These are phyloP conservation scores for Crocuta crocuta DNA, from an alignment of 2,113 vertebrate genomes.

Conservation along the genomic window DNA sequence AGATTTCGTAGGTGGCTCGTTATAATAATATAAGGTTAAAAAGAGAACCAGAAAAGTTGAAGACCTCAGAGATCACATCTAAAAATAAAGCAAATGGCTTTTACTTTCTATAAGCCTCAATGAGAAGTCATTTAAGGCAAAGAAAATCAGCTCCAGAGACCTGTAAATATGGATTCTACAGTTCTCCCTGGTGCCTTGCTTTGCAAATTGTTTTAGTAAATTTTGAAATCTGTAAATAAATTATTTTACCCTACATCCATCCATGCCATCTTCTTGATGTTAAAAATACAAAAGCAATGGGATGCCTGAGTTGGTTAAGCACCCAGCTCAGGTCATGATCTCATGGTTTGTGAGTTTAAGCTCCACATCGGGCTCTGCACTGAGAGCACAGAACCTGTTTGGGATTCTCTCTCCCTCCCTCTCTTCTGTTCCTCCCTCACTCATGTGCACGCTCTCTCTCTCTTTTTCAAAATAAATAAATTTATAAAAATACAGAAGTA, in stretches of 20 bases:
- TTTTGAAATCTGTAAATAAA: slow-evolving; percentile 43
- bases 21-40: slow-evolving; percentile 75
- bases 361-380: no score
- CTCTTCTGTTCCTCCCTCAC: no score
- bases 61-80: slow-evolving; percentile 69
- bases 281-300: not conserved
- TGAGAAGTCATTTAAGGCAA: slow-evolving; percentile 76
- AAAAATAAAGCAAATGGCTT: slow-evolving; percentile 76
- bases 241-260: slow-evolving; percentile 11
- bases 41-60: slow-evolving; percentile 71
- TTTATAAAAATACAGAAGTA: not conserved
- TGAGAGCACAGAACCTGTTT: no score
- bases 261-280: not conserved
- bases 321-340: no score
- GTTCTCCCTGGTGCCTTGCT: not conserved
- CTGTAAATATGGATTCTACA: slow-evolving; percentile 34
- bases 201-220: slow-evolving; percentile 38
- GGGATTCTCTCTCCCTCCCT: no score
- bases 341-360: no score
- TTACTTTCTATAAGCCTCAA: slow-evolving; percentile 59
- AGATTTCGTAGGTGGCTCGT: slow-evolving; percentile 74
- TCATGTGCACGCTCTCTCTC: no score
- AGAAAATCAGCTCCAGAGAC: slow-evolving; percentile 51
- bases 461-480: no score
- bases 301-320: no score